Conservation (phyloP, 35 echinoderm and acorn worm species). For the Apostichopus californicus region DNA sequence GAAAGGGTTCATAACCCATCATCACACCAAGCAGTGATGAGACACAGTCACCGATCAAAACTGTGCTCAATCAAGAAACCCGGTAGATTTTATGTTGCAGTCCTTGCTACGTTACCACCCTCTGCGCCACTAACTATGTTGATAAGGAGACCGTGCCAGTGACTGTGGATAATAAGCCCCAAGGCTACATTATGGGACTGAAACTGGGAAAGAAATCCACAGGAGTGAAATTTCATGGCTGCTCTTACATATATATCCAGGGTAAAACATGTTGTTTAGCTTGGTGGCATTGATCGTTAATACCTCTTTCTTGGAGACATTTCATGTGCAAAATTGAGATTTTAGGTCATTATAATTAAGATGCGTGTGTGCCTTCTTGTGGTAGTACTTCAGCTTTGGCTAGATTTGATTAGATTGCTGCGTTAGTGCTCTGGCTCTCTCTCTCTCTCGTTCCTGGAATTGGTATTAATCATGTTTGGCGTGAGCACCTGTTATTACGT, state of each 20-base stretch:
- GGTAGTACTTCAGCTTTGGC: no score
- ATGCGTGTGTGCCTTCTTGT: no score
- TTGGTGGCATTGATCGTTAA: no score
- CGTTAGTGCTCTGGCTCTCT: background rate
- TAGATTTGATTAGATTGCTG: no score
- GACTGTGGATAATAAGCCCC: background rate
- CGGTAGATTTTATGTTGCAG: background rate
- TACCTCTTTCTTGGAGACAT: no score
- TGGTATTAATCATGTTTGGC: conserved; percentile 1
- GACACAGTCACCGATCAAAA: no score
- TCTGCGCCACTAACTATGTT: conserved; percentile 25
- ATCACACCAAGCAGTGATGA: no score
- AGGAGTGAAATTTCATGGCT: background rate
- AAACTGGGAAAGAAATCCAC: background rate
- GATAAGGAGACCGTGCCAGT: conserved; percentile 23
- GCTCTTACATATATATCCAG: background rate
- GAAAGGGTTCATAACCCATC: no score
- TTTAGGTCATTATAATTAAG: no score
- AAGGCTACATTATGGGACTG: background rate
- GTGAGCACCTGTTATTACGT: conserved; percentile 1
- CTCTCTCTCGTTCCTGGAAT: conserved; percentile 8
- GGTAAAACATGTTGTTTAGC: no score
- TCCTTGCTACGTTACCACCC: background rate
- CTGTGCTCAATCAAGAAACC: no score
- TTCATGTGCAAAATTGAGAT: no score